Evolutionary conservation across 2,888 invertebrate species (phyloP).

Genomic region (Oscheius sp.): DNA sequence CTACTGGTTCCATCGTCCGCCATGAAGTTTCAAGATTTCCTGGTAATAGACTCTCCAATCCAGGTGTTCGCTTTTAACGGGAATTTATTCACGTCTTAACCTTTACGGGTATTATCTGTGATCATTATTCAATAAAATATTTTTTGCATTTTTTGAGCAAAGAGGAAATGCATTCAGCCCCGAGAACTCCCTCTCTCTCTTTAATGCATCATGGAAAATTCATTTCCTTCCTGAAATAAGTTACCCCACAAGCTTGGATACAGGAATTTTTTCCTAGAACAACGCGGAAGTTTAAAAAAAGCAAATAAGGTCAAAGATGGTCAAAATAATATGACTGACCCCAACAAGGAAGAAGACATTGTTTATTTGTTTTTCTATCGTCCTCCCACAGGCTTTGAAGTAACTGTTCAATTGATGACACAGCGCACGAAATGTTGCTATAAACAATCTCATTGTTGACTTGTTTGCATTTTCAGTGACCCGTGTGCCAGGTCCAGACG

Average conservation of each 20-base stretch:
- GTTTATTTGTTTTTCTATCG: not conserved
- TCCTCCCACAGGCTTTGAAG: not conserved
- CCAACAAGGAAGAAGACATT: slow-evolving; percentile 20
- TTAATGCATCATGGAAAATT: too few species aligned
- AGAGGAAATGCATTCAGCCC: too few species aligned
- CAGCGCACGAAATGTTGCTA: slow-evolving; percentile 2
- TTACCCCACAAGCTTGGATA: too few species aligned
- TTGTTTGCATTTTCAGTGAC: slow-evolving; percentile 15
- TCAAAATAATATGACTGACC: slow-evolving; percentile 6
- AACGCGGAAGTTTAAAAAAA: too few species aligned
- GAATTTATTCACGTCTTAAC: not conserved
- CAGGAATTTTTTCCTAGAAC: not conserved
- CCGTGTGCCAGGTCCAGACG: not conserved
- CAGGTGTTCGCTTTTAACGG: slow-evolving; percentile 8
- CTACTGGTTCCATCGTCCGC: slow-evolving; percentile 14
- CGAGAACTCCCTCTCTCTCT: too few species aligned
- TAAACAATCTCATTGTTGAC: slow-evolving; percentile 12
- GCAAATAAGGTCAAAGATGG: not conserved
- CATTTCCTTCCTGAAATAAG: too few species aligned
- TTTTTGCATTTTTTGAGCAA: not conserved
- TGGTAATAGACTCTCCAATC: not conserved
- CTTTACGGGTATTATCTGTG: slow-evolving; percentile 20
- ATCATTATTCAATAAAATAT: not conserved
- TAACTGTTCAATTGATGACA: not conserved
- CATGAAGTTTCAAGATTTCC: slow-evolving; percentile 2